phyloP scores from a whole-genome alignment of 2,797 vertebrate species.

The Cetoscarus ocellatus region DNA sequence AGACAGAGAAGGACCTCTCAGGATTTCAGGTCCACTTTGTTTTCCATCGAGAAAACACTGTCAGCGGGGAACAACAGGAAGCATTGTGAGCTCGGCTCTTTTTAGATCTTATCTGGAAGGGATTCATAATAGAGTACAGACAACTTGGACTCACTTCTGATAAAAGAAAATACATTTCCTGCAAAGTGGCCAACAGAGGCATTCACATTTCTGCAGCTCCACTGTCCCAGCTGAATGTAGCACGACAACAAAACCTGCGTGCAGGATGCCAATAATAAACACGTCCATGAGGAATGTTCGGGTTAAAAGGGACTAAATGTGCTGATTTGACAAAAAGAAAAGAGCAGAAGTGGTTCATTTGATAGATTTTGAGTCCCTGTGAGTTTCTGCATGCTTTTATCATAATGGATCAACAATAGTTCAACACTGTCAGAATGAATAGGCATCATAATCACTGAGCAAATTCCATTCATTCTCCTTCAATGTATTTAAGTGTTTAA shows the following conservation, averaged over 20 bases:
- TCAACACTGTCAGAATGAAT: conserved; percentile 31
- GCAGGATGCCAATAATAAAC: conserved; percentile 69
- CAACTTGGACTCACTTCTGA: conserved; percentile 53
- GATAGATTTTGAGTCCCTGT: not conserved
- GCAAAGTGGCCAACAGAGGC: conserved; percentile 25
- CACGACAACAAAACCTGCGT: conserved; percentile 68
- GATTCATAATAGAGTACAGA: conserved; percentile 43
- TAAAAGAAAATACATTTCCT: conserved; percentile 33
- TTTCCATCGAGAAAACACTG: conserved; percentile 48
- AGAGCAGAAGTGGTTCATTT: conserved; percentile 15
- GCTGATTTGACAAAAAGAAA: not conserved
- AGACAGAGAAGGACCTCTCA: not conserved
- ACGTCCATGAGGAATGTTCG: conserved; percentile 79
- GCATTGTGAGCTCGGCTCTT: conserved; percentile 28
- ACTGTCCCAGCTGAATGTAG: conserved; percentile 59
- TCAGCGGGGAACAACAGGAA: conserved; percentile 44
- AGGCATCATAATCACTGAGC: conserved; percentile 20
- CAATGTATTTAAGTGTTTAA: conserved; percentile 18
- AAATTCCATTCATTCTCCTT: conserved; percentile 41
- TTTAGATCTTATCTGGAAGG: conserved; percentile 46
- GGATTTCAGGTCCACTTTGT: conserved; percentile 46
- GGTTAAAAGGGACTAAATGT: conserved; percentile 51
- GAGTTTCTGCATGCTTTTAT: not conserved
- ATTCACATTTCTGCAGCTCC: conserved; percentile 45
- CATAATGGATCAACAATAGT: not conserved